Evolutionary conservation across 1,140 invertebrate genomes (phyloP), one percentile per base, ranked within the genome.

Genomic region (Tetraneura akinire): DNA sequence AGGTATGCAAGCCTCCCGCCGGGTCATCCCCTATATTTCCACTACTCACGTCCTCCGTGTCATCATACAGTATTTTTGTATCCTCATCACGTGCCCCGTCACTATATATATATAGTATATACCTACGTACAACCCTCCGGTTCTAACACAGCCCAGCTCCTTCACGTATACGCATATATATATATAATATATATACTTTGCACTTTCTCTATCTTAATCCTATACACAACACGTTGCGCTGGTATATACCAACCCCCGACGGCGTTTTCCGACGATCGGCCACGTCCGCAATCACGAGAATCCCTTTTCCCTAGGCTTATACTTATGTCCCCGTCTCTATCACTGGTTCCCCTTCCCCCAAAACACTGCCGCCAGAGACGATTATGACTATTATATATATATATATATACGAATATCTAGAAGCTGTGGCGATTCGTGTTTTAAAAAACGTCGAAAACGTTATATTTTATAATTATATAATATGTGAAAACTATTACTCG

Each of bases 191-290:
- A n/a, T n/a, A n/a, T 57, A 74, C 71, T 74, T 74, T 55, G 71
- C 71, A 74, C 71, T 74, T 57, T 74, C 71, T 74, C 71, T 51
- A 37, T 55, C 71, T 74, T 74, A 74, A 74, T 74, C 71, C 71
- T n/a, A 18, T 21, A 37, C 32, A n/a, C 26, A 3, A 9, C 49
- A 29, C 21, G n/a, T n/a, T n/a, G n/a, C n/a, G n/a, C n/a, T n/a
- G n/a, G n/a, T n/a, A n/a, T 5, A 3, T 55, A 51, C 49, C 71
- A 18, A 18, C 60, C 37, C 9, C 29, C 51, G 11, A 37, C 8
- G 32, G 32, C 32, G 32, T 37, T 37, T 37, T 21, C 18, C 49
- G 49, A 16, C 29, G 14, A 68, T 16, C 60, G 23, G 23, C 70
- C 51, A 57, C 51, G 71, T 74, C 71, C 71, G 71, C 49, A 74